Percentiles rank a stretch among this genome's conserved stretches.
Conservation (phyloP, 2,888 invertebrate species). For the Perizoma affinitatum region DNA sequence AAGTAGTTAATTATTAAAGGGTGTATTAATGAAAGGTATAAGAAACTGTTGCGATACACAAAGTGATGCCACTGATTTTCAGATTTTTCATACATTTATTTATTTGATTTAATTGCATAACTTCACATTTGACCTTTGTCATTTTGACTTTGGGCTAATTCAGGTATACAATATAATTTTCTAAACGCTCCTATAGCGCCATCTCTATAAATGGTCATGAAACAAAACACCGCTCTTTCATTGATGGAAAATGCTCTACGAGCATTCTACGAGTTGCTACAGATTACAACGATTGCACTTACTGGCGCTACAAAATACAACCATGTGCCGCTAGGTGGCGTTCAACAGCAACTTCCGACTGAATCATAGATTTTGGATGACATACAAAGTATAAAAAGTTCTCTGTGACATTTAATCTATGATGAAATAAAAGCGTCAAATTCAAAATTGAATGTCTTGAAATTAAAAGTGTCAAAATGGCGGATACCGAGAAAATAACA, state of each 20-base stretch:
- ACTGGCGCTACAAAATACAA: slow-evolving; percentile 12
- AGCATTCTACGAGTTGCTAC: slow-evolving; percentile 5
- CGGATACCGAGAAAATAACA: slow-evolving; percentile 34
- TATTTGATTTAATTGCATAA: too few relatives aligned
- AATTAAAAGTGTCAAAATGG: slow-evolving; percentile 48
- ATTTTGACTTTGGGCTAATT: too few relatives aligned
- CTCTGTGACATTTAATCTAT: neutral
- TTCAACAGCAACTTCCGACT: neutral
- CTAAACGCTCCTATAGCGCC: slow-evolving; percentile 7
- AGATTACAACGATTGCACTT: slow-evolving; percentile 12
- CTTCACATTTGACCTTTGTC: too few relatives aligned
- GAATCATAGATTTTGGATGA: neutral
- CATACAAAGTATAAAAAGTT: neutral
- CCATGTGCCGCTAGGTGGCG: slow-evolving; percentile 37
- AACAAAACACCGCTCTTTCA: slow-evolving; percentile 2
- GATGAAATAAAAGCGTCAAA: slow-evolving; percentile 40
- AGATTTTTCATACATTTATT: too few relatives aligned
- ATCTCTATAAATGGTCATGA: slow-evolving; percentile 13
- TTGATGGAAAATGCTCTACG: slow-evolving; percentile 4
- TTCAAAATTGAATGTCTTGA: slow-evolving; percentile 32
- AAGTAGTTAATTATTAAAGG: too few relatives aligned
- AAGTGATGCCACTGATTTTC: too few relatives aligned
- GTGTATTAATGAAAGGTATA: too few relatives aligned
- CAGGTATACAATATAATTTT: neutral
- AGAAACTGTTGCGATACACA: too few relatives aligned